Conservation (phyloP, 1,140 invertebrate genomes). For the Papilio machaon region DNA sequence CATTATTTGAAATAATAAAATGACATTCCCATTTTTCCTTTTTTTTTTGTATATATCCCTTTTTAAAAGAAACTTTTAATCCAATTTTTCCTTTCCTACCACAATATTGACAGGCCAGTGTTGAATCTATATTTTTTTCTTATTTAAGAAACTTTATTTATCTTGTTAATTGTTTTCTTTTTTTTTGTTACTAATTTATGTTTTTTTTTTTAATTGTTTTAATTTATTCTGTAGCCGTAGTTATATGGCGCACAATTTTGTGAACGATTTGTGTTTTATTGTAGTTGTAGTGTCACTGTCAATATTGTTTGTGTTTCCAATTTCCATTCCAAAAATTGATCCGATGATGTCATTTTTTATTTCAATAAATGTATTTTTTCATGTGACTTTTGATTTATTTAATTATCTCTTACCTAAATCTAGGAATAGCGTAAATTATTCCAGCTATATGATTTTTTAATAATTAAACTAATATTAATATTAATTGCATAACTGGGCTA, state of each 20-base stretch:
- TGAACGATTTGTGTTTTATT: slow-evolving; percentile 61
- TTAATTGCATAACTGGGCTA: too few species aligned
- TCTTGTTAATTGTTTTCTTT: slow-evolving; percentile 65
- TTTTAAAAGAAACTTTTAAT: slow-evolving; percentile 42
- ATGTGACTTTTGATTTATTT: slow-evolving; percentile 60
- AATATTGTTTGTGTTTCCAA: slow-evolving; percentile 77
- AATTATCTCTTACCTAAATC: slow-evolving; percentile 48
- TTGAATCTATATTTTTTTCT: slow-evolving; percentile 70
- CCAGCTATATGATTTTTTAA: background rate
- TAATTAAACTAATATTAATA: too few species aligned
- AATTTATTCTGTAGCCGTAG: slow-evolving; percentile 79
- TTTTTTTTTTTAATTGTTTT: slow-evolving; percentile 74
- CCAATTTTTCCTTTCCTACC: slow-evolving; percentile 49
- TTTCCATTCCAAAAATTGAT: slow-evolving; percentile 66
- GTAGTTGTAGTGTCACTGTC: slow-evolving; percentile 75
- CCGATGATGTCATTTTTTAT: slow-evolving; percentile 80
- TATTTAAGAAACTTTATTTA: slow-evolving; percentile 75
- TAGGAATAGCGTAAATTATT: slow-evolving; percentile 11
- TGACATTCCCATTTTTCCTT: slow-evolving; percentile 62
- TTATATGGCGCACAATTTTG: slow-evolving; percentile 59
- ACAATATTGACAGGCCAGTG: slow-evolving; percentile 81
- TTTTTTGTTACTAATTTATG: slow-evolving; percentile 77
- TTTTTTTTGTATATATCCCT: slow-evolving; percentile 35
- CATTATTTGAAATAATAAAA: slow-evolving; percentile 79
- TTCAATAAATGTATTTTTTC: slow-evolving; percentile 80